phyloP scores from a whole-genome alignment of 1,140 invertebrate genomes.

The Leptonema lineaticorne region DNA sequence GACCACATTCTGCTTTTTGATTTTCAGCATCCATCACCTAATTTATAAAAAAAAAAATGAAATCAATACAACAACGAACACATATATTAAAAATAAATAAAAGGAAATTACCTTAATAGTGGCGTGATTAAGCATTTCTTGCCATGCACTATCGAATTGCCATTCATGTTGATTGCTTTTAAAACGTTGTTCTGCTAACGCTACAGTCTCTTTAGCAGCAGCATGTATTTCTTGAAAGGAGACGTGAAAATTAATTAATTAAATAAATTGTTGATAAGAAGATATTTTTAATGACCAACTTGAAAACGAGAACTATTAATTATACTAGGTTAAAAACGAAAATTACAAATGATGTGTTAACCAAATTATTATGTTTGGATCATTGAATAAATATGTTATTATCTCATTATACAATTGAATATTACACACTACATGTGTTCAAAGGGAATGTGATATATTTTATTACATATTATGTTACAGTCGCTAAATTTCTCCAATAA shows the following conservation, averaged over 20 bases:
- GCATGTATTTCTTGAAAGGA: constrained; percentile 71
- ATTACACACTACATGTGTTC: no score
- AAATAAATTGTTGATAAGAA: background rate
- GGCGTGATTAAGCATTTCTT: constrained; percentile 93
- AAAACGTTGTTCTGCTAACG: constrained; percentile 86
- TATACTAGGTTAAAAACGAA: no score
- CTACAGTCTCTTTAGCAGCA: constrained; percentile 94
- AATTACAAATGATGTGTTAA: no score
- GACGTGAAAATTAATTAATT: constrained; percentile 33
- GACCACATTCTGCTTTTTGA: constrained; percentile 80
- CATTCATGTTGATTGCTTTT: constrained; percentile 77
- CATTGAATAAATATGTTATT: no score
- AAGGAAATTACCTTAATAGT: constrained; percentile 68
- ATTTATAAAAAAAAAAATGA: background rate
- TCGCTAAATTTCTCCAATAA: no score
- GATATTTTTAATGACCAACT: constrained; percentile 34
- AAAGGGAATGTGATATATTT: no score
- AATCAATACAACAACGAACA: background rate
- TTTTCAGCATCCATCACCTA: constrained; percentile 94
- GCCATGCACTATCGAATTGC: constrained; percentile 87
- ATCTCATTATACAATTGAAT: no score
- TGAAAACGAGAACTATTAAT: no score
- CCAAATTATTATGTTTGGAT: no score
- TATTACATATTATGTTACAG: no score
- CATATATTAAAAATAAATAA: constrained; percentile 7